Conservation (phyloP, 2,113 vertebrate genomes). For the Felis catus region DNA sequence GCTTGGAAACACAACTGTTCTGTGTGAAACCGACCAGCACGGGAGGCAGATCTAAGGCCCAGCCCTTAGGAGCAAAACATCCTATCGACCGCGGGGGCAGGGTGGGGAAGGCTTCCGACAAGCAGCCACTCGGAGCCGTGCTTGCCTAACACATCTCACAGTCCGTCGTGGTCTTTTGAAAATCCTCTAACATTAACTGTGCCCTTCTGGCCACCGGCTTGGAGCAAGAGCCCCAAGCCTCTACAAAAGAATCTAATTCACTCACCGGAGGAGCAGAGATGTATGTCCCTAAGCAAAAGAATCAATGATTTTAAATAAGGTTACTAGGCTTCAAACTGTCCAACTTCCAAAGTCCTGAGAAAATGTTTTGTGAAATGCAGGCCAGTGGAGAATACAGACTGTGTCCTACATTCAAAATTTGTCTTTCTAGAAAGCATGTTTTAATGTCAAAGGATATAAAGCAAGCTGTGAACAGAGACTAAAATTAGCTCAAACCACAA, state of each 20-base stretch:
- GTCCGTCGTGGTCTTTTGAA: neutral
- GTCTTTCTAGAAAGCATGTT: slow-evolving; percentile 76
- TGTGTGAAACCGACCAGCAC: neutral
- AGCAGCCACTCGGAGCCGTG: neutral
- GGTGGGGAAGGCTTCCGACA: neutral
- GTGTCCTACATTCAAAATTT: slow-evolving; percentile 61
- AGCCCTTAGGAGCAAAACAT: neutral
- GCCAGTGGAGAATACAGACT: slow-evolving; percentile 46
- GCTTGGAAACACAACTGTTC: neutral
- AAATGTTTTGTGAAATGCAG: slow-evolving; percentile 35
- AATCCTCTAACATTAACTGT: neutral
- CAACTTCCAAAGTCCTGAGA: neutral
- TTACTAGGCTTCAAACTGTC: slow-evolving; percentile 1
- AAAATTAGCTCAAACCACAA: slow-evolving; percentile 79
- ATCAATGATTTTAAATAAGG: neutral
- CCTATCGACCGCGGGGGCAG: neutral
- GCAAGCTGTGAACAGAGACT: slow-evolving; percentile 69
- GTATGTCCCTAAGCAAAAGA: neutral
- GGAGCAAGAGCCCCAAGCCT: neutral
- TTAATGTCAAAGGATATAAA: slow-evolving; percentile 68
- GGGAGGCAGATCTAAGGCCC: neutral
- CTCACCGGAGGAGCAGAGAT: slow-evolving; percentile 1
- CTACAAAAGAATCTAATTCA: neutral
- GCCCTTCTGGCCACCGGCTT: neutral
- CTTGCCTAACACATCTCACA: neutral